Percentiles rank a stretch among this genome's conserved stretches.
Evolutionary conservation across 2,113 vertebrate species (phyloP).

Genomic region (Poeciliopsis occidentalis): DNA sequence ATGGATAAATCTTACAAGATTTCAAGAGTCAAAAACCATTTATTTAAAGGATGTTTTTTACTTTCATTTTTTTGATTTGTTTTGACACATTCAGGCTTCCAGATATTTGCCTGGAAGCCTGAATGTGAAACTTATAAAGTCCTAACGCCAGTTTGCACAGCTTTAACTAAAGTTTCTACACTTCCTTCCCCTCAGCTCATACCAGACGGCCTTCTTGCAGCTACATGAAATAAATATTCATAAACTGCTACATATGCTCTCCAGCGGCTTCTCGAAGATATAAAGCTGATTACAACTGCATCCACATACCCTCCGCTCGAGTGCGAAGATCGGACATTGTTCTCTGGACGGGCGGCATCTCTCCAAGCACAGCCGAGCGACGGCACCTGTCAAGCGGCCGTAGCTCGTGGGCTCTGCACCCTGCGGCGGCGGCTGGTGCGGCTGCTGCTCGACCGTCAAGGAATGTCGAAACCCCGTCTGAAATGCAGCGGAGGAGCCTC

Average conservation of each 20-base stretch:
- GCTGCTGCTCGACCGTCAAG: conserved; percentile 43
- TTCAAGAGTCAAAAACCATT: too few relatives aligned
- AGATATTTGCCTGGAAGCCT: background rate
- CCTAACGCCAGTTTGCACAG: conserved; percentile 16
- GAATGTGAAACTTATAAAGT: too few relatives aligned
- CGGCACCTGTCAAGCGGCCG: conserved; percentile 80
- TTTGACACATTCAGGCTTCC: background rate
- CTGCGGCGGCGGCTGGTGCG: conserved; percentile 29
- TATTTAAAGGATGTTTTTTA: too few relatives aligned
- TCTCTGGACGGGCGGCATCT: conserved; percentile 90
- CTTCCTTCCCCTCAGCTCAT: conserved; percentile 31
- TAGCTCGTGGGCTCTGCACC: conserved; percentile 35
- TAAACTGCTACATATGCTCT: background rate
- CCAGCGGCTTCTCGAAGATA: background rate
- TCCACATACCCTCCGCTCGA: conserved; percentile 87
- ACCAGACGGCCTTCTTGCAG: conserved; percentile 27
- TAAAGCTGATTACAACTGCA: background rate
- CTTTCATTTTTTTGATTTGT: background rate
- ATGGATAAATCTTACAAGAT: too few relatives aligned
- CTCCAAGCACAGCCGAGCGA: conserved; percentile 53
- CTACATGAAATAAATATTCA: background rate
- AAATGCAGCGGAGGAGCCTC: conserved; percentile 42
- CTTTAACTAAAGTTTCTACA: conserved; percentile 56
- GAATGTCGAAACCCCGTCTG: conserved; percentile 41
- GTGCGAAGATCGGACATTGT: conserved; percentile 91